These are phyloP conservation scores for Apis florea DNA, from an alignment of 1,140 invertebrate genomes.

Conservation along the genomic window DNA sequence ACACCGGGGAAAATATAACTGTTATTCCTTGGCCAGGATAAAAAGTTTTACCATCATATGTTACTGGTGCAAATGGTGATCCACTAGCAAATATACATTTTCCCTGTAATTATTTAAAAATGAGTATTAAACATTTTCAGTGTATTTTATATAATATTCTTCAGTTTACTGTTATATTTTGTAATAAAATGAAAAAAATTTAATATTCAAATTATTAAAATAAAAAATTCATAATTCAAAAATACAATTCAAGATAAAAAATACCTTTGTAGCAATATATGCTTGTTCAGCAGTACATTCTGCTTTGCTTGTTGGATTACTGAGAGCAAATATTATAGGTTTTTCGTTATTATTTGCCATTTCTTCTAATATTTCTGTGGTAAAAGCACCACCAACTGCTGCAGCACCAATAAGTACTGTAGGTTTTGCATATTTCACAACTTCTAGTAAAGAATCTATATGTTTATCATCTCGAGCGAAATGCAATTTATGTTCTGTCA, in stretches of 20 bases:
- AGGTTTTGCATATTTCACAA: slow-evolving; percentile 90
- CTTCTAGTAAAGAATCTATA: slow-evolving; percentile 87
- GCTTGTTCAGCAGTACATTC: slow-evolving; percentile 98
- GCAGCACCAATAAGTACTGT: slow-evolving; percentile 93
- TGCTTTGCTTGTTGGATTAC: slow-evolving; percentile 97
- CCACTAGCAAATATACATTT: slow-evolving; percentile 94
- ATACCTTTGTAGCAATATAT: slow-evolving; percentile 90
- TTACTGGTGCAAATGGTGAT: slow-evolving; percentile 93
- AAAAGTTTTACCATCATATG: slow-evolving; percentile 87
- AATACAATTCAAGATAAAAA: slow-evolving; percentile 16
- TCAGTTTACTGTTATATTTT: not conserved
- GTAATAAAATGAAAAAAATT: no score
- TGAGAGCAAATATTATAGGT: slow-evolving; percentile 96
- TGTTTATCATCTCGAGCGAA: slow-evolving; percentile 88
- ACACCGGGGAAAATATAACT: slow-evolving; percentile 98
- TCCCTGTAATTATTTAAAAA: slow-evolving; percentile 81
- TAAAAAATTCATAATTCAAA: not conserved
- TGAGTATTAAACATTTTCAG: no score
- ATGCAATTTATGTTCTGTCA: slow-evolving; percentile 87
- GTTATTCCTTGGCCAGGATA: slow-evolving; percentile 96
- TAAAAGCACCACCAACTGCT: slow-evolving; percentile 92
- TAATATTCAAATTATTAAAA: not conserved
- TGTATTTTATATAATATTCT: not conserved
- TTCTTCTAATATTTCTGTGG: slow-evolving; percentile 88
- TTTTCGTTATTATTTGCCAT: slow-evolving; percentile 90